These are phyloP conservation scores for Wasmannia auropunctata DNA, from an alignment of 1,140 invertebrate genomes.

Conservation along the genomic window DNA sequence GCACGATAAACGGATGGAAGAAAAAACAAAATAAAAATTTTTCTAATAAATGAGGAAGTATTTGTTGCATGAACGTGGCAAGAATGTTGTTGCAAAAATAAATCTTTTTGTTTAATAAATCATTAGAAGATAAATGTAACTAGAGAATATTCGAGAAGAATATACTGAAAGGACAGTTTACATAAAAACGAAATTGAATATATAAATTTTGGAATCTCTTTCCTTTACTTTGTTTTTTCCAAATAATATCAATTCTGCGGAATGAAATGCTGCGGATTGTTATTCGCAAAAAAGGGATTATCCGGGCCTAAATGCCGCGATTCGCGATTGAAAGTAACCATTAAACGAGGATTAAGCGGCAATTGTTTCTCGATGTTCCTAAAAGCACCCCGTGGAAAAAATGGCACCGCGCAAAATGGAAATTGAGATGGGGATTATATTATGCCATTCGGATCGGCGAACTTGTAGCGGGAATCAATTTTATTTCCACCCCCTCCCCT, in stretches of 20 bases:
- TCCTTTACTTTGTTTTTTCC: neutral
- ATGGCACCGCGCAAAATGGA: slow-evolving; percentile 14
- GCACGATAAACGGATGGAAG: slow-evolving; percentile 4
- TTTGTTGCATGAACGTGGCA: neutral
- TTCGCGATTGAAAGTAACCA: slow-evolving; percentile 3
- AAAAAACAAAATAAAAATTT: neutral
- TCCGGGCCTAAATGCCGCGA: neutral
- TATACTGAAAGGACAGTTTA: neutral
- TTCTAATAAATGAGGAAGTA: neutral
- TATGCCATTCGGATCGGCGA: slow-evolving; percentile 9
- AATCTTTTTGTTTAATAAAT: neutral
- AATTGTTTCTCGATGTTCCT: slow-evolving; percentile 25
- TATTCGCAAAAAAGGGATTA: neutral
- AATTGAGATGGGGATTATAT: slow-evolving; percentile 43
- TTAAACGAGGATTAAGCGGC: slow-evolving; percentile 20
- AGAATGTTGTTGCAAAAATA: neutral
- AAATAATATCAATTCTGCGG: neutral
- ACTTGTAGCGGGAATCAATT: slow-evolving; percentile 45
- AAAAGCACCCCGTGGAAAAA: neutral
- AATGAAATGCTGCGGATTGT: neutral
- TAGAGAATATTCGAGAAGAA: too few species aligned
- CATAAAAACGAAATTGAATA: neutral
- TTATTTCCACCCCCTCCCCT: neutral
- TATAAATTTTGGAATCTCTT: neutral
- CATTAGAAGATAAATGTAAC: neutral